Conservation (phyloP, 1,140 invertebrate genomes). For the Paralvinella palmiformis region DNA sequence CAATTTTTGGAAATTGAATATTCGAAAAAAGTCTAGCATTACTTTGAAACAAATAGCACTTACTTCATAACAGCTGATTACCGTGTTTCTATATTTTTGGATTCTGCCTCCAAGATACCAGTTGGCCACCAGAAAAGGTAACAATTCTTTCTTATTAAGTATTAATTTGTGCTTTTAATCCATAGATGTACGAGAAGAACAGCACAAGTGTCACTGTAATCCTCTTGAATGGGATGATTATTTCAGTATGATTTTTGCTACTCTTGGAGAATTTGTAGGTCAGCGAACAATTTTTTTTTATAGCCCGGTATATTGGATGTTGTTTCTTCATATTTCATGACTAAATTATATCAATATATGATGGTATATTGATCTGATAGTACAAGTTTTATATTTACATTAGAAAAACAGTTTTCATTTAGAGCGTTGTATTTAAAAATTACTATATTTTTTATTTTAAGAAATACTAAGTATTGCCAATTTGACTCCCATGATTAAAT, state of each 20-base stretch:
- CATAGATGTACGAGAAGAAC: too few species aligned
- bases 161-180: not conserved
- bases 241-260: slow-evolving; percentile 20
- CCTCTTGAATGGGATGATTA: slow-evolving; percentile 16
- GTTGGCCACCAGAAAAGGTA: not conserved
- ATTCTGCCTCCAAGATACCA: not conserved
- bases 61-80: too few species aligned
- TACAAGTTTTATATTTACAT: not conserved
- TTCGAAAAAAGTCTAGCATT: not conserved
- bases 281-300: not conserved
- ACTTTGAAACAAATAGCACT: too few species aligned
- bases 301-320: not conserved
- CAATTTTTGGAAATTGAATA: not conserved
- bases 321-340: not conserved
- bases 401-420: not conserved
- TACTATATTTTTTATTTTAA: too few species aligned
- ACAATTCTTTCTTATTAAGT: not conserved
- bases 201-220: slow-evolving; percentile 19
- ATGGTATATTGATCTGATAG: not conserved
- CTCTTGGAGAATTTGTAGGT: slow-evolving; percentile 22
- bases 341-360: not conserved
- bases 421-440: not conserved
- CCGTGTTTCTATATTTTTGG: too few species aligned
- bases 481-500: slow-evolving; percentile 52
- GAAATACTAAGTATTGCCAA: too few species aligned